phyloP scores from a whole-genome alignment of 2,888 invertebrate species.

The Drosophila subquinaria region DNA sequence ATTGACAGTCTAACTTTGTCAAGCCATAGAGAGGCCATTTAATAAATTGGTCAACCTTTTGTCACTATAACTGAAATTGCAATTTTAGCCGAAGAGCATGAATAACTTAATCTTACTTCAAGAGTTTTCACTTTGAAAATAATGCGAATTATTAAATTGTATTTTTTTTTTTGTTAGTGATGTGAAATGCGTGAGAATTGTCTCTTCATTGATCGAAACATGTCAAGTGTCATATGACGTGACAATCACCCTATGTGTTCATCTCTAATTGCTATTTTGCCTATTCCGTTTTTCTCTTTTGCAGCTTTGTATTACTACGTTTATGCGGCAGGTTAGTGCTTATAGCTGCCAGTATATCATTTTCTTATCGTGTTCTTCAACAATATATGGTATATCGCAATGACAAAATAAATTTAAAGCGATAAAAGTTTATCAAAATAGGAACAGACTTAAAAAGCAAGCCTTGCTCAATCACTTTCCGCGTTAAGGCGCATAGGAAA shows the following conservation, averaged over 20 bases:
- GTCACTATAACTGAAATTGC: not conserved
- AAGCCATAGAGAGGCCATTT: constrained; percentile 29
- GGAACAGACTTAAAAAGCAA: no score
- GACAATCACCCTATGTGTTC: not conserved
- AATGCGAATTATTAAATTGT: not conserved
- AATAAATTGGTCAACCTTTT: constrained; percentile 43
- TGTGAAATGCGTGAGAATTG: not conserved
- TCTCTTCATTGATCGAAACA: not conserved
- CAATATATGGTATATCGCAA: no score
- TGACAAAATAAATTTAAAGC: no score
- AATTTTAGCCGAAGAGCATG: not conserved
- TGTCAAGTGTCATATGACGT: not conserved
- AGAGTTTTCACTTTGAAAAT: not conserved
- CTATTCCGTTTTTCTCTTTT: not conserved
- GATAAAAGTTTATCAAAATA: no score
- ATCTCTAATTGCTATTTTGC: constrained; percentile 16
- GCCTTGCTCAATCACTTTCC: no score
- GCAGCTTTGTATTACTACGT: not conserved
- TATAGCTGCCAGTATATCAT: not conserved
- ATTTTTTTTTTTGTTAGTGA: no score
- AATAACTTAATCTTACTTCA: not conserved
- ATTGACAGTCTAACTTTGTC: constrained; percentile 19
- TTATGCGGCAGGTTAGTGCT: not conserved
- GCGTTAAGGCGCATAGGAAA: not conserved
- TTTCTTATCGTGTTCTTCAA: not conserved